Percentiles rank a stretch among this genome's conserved stretches.
These are phyloP conservation scores for Elgaria multicarinata DNA, from an alignment of 2,113 vertebrate species.

Conservation along the genomic window DNA sequence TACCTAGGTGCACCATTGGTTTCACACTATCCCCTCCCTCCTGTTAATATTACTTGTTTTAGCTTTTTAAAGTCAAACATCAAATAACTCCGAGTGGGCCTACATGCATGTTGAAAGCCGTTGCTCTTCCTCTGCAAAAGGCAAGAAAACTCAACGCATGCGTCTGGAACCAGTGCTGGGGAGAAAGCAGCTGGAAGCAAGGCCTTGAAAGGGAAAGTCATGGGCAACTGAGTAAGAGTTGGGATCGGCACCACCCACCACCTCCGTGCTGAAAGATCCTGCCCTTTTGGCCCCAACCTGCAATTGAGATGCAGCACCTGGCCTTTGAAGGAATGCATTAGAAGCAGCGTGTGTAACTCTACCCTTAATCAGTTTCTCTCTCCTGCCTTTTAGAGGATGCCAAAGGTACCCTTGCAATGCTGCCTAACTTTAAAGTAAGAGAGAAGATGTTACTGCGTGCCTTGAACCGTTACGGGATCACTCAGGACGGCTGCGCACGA, in stretches of 20 bases:
- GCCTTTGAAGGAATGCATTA: neutral
- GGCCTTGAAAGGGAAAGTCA: no score
- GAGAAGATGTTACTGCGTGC: conserved; percentile 90
- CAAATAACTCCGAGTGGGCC: neutral
- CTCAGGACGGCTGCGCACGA: conserved; percentile 82
- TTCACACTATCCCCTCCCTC: neutral
- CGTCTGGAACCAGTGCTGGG: neutral
- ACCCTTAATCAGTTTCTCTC: conserved; percentile 15
- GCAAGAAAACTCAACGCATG: neutral
- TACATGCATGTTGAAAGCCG: neutral
- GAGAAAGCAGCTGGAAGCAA: neutral
- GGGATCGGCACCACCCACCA: no score
- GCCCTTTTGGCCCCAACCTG: no score
- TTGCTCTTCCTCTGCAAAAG: neutral
- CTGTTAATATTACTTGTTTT: neutral
- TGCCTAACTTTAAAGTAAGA: conserved; percentile 89
- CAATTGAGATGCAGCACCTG: neutral
- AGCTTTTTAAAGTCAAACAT: neutral
- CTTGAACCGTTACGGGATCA: conserved; percentile 87
- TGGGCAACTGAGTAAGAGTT: neutral
- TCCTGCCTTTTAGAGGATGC: conserved; percentile 83
- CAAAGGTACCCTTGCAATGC: conserved; percentile 85
- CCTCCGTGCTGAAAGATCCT: neutral
- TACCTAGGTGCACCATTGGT: no score
- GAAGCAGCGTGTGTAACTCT: neutral